Conservation (phyloP, 2,113 vertebrate species). For the Polypterus senegalus region DNA sequence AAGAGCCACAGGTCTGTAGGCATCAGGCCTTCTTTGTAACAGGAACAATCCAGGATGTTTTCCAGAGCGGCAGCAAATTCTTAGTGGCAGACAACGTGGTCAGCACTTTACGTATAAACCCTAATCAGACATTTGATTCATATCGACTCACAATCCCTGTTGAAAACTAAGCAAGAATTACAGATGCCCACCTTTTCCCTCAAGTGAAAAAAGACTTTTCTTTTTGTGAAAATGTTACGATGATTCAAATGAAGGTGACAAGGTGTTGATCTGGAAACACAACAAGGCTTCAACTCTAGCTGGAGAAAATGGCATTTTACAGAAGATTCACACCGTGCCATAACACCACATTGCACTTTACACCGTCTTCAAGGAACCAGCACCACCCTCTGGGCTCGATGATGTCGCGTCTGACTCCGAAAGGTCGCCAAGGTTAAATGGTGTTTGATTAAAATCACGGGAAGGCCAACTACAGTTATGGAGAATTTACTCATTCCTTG, state of each 20-base stretch:
- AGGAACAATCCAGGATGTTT: too few species aligned
- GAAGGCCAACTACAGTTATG: conserved; percentile 46
- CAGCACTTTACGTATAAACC: too few species aligned
- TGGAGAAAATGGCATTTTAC: too few species aligned
- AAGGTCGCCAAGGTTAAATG: conserved; percentile 60
- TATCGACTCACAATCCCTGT: too few species aligned
- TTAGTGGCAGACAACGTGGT: too few species aligned
- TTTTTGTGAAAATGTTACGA: conserved; percentile 35
- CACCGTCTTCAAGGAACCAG: conserved; percentile 32
- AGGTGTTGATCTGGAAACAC: conserved; percentile 10
- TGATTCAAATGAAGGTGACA: conserved; percentile 12
- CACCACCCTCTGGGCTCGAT: conserved; percentile 36
- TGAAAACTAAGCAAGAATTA: too few species aligned
- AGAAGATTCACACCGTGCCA: too few species aligned
- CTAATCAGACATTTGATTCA: too few species aligned
- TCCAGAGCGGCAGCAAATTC: too few species aligned
- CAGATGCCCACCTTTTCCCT: too few species aligned
- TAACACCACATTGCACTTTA: conserved; percentile 27
- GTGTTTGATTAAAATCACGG: conserved; percentile 69
- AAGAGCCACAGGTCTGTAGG: too few species aligned
- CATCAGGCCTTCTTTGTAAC: too few species aligned
- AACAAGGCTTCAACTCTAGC: not conserved
- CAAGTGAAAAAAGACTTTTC: conserved; percentile 25
- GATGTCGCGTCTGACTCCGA: conserved; percentile 34
- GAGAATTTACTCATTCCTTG: conserved; percentile 32